Evolutionary conservation across 2,888 invertebrate genomes (phyloP), one percentile per base, ranked within the genome.

Genomic region (Nomada fabriciana): DNA sequence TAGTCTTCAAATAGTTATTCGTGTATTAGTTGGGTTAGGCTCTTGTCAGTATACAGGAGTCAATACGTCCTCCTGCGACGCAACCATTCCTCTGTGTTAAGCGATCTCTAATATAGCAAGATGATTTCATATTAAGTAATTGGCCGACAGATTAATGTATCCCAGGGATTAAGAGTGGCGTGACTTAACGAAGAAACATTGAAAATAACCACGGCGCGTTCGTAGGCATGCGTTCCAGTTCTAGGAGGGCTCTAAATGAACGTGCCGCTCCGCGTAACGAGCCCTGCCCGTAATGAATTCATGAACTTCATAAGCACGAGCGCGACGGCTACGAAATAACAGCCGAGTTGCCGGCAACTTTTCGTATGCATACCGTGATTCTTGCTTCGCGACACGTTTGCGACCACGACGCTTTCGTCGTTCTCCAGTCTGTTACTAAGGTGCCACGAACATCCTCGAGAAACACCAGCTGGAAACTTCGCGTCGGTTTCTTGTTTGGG

Each of bases 241-340:
- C 65, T 63, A 68, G 61, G 47, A 73, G 71, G 73, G 65, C 76
- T 82, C 64, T 65, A 86, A 87, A 82, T 71, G 80, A 84, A 82
- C 69, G 77, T 67, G 76, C 74, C 71, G 78, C 67, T 63, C 52
- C 85, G 64, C 82, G 78, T 86, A 86, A 86, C 86, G 86, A 86
- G 78, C 79, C 67, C 59, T 23, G 73, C 55, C 68, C 70, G 57
- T 88, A 85, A 88, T 88, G 83, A 88, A 88, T 88, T 88, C 84
- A 86, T 88, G 83, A 88, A 88, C 79, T 88, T 88, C 70, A 67
- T 79, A 82, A 80, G 76, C 79, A 60, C 69, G 80, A 77, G 75
- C 82, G 81, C 76, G 83, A 61, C 69, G 76, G 55, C 76, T 72
- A 78, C 69, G 83, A 85, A 79, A 86, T 81, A 85, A 85, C 76